Base-by-base conservation (phyloP, 2,888 invertebrate genomes). In the Lepidonotus clava region DNA sequence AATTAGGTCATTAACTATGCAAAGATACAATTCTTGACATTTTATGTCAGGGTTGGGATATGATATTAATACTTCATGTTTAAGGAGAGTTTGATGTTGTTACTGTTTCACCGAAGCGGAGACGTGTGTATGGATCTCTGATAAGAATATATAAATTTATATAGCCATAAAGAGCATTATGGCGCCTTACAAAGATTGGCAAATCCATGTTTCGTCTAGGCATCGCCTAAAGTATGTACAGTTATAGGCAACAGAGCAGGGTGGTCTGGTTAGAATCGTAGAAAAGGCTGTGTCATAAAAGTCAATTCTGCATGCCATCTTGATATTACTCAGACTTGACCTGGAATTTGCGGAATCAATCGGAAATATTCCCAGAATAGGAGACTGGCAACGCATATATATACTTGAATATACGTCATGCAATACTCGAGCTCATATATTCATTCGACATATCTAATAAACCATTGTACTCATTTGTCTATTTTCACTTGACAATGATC, bases 261-360 rank as follows among this genome's bases (percentile, higher is more conserved):
- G 61, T 4, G 61, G 61, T 61, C 61, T 61, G 61, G 61, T 28
- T 32, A 61, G 2, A 61, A 32, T 28, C 61, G 4, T 24, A 28
- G 61, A n/a, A 61, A 61, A 61, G 28, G 61, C 24, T 61, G 18
- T 56, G 61, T 61, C 61, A 61, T 61, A 61, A 61, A 61, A 61
- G 61, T 61, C 61, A 61, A 61, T 61, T 61, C 28, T 11, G 11
- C 11, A 4, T 24, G 56, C 14, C 28, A 11, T 61, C 28, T 24
- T 56, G 24, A 61, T 32, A 61, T 28, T 18, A 61, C 28, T 61
- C 61, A 61, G 61, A 24, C 61, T 24, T 61, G 61, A 8, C 61
- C 61, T 14, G 4, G 14, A 4, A 5, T 46, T 18, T n/a, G n/a
- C n/a, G n/a, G n/a, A n/a, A n/a, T n/a, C n/a, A n/a, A n/a, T n/a